Conservation (phyloP, 2,888 invertebrate species). For the Chrysolina haemoptera region DNA sequence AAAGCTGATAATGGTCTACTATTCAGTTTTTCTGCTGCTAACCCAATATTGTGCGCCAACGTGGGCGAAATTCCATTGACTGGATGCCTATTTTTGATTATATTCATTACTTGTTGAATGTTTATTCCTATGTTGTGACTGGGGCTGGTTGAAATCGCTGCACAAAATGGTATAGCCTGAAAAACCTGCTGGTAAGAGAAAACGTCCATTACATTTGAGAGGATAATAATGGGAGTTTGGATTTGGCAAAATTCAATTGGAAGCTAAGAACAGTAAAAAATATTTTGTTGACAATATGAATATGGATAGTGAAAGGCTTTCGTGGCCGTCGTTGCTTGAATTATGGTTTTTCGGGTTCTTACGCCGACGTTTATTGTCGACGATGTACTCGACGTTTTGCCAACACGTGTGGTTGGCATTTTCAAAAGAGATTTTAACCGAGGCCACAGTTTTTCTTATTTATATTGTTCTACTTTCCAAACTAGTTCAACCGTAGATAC, state of each 20-base stretch:
- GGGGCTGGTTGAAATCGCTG: slow-evolving; percentile 75
- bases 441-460: not conserved
- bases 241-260: not conserved
- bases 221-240: not conserved
- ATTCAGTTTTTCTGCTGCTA: slow-evolving; percentile 66
- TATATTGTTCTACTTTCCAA: not conserved
- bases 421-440: too few species aligned
- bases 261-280: not conserved
- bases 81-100: slow-evolving; percentile 56
- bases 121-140: slow-evolving; percentile 79
- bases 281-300: too few species aligned
- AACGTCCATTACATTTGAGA: not conserved
- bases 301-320: too few species aligned
- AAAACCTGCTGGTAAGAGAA: slow-evolving; percentile 67
- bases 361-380: too few species aligned
- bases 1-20: slow-evolving; percentile 62
- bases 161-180: slow-evolving; percentile 76
- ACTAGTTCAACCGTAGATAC: not conserved
- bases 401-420: too few species aligned
- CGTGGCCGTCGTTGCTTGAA: too few species aligned
- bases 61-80: slow-evolving; percentile 67
- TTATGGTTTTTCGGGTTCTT: too few species aligned
- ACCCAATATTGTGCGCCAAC: slow-evolving; percentile 67
- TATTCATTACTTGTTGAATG: slow-evolving; percentile 75
- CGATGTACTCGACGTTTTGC: too few species aligned